A percentile compares a stretch with the other conserved stretches of the same genome.
phyloP scores from a whole-genome alignment of 37 sponge, comb jelly and placozoan genomes.

The Halichondria panicea region DNA sequence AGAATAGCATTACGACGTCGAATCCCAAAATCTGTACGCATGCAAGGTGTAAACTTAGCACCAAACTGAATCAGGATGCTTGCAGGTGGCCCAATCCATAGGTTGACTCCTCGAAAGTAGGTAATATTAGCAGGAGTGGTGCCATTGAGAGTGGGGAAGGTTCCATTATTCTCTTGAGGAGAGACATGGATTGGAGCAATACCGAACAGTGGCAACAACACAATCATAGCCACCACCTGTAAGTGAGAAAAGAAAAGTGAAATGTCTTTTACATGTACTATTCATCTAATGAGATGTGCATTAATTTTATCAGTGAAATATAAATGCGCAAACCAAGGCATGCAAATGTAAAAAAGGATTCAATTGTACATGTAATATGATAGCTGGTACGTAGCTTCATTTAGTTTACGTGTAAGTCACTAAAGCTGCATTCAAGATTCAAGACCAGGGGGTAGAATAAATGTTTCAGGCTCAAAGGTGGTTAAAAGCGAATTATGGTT shows the following conservation, averaged over 20 bases:
- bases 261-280: too few relatives aligned
- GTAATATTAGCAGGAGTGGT: slow-evolving; percentile 29
- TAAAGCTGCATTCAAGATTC: too few relatives aligned
- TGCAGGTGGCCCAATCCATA: slow-evolving; percentile 89
- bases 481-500: too few relatives aligned
- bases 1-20: slow-evolving; percentile 8
- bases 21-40: slow-evolving; percentile 87
- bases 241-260: background rate
- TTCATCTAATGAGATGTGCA: too few relatives aligned
- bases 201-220: slow-evolving; percentile 30
- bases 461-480: too few relatives aligned
- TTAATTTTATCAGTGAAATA: too few relatives aligned
- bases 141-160: slow-evolving; percentile 31
- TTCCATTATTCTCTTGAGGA: slow-evolving; percentile 15
- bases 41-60: slow-evolving; percentile 93
- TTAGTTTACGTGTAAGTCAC: too few relatives aligned
- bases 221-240: slow-evolving; percentile 44
- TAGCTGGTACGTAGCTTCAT: too few relatives aligned
- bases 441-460: too few relatives aligned
- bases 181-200: slow-evolving; percentile 44
- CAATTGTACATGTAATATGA: too few relatives aligned
- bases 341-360: too few relatives aligned
- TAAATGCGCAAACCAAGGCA: too few relatives aligned
- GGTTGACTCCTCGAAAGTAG: slow-evolving; percentile 59
- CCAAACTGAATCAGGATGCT: slow-evolving; percentile 74